Conservation (phyloP, 2,113 vertebrate species). For the Bothrops jararaca region DNA sequence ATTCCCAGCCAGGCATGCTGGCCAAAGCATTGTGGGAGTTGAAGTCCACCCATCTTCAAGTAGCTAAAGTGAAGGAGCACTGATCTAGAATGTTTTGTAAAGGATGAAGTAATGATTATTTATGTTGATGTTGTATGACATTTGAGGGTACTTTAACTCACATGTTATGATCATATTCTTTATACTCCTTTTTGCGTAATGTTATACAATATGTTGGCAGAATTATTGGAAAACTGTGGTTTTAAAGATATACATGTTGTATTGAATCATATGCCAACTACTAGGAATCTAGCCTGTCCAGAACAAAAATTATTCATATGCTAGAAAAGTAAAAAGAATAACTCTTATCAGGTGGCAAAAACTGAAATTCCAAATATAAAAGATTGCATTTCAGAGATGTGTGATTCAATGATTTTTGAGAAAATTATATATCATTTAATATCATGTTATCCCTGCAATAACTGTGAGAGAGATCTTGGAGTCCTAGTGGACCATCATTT, state of each 20-base stretch:
- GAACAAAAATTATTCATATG: background rate
- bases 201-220: background rate
- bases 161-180: background rate
- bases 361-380: background rate
- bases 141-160: background rate
- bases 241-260: background rate
- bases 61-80: background rate
- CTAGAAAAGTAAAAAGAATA: background rate
- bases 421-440: background rate
- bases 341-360: background rate
- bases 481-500: background rate
- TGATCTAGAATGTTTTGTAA: background rate
- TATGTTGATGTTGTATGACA: background rate
- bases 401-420: background rate
- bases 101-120: background rate
- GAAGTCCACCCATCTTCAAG: background rate
- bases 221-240: background rate
- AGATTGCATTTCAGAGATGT: background rate
- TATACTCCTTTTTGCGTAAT: background rate
- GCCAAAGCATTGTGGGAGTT: background rate
- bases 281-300: background rate
- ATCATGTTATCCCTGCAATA: background rate
- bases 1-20: background rate
- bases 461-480: background rate
- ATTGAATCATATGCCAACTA: background rate